Evolutionary conservation across 1,140 invertebrate species (phyloP), one percentile per base, ranked within the genome.

Genomic region (Thrips palmi): DNA sequence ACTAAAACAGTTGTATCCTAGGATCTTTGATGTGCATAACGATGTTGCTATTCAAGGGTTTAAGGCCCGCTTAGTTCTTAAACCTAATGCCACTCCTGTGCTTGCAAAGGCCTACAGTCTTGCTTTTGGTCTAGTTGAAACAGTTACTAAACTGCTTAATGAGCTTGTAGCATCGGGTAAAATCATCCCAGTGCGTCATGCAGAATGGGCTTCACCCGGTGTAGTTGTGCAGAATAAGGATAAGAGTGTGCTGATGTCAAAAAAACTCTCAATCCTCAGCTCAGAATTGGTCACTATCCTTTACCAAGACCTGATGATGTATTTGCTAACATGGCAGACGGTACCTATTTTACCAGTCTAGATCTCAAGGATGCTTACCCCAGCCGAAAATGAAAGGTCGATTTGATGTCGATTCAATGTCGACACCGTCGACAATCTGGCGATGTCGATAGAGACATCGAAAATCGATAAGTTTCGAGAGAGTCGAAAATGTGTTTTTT

Each of bases 221-320:
- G 56, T 66, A 0, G 42, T 57, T 1, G 59, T 66, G 2, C 48
- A 51, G 37, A 68, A 67, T 44, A 49, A 52, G 33, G 48, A 59
- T 43, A 52, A 49, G 6, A 40, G 40, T 64, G 62, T 49, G 52
- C 52, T 1, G 62, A 64, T 48, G 65, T 53, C 46, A 55, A 58
- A 39, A 45, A 43, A 22, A 58, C 58, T 2, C 38, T 62, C 28
- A 62, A 61, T 41, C 36, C 33, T 19, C 37, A 45, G 31, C 37
- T 56, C 22, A 30, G 50, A 17, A 37, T 47, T 19, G 51, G 58
- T 33, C 47, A 49, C 21, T 51, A 57, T 29, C 53, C 55, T 0
- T 35, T 59, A 37, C 51, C 42, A 21, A 40, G 40, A 24, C 33
- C 50, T 10, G 48, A 56, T 20, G 49, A 56, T 24, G 47, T 59